These are phyloP conservation scores for Nesogale talazaci DNA, from an alignment of 2,113 vertebrate species.

Conservation along the genomic window DNA sequence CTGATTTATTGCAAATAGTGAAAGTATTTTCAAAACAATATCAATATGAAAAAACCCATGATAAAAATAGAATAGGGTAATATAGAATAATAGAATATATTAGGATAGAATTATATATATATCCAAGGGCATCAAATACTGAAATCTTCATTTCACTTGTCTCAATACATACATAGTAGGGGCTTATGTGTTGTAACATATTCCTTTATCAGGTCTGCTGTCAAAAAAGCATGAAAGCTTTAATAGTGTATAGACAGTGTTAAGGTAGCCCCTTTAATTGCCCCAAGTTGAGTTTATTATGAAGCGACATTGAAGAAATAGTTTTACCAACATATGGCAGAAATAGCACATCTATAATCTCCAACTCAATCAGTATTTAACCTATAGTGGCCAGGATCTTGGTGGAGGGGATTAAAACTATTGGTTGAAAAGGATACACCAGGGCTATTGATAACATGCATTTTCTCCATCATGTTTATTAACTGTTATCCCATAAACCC, in stretches of 20 bases:
- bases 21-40: slow-evolving; percentile 28
- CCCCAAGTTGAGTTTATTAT: slow-evolving; percentile 17
- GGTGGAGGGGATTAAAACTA: neutral
- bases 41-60: neutral
- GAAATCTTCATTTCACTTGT: neutral
- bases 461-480: neutral
- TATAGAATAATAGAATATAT: neutral
- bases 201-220: neutral
- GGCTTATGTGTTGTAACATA: neutral
- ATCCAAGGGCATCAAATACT: neutral
- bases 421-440: slow-evolving; percentile 11
- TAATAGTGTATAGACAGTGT: neutral
- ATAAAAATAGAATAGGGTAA: neutral
- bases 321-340: too few species aligned
- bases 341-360: neutral
- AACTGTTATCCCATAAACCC: slow-evolving; percentile 30
- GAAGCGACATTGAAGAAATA: neutral
- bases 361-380: neutral
- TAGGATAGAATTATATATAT: neutral
- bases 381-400: neutral
- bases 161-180: neutral
- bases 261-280: neutral
- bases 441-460: neutral
- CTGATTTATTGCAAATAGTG: neutral
- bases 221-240: neutral